Conservation (phyloP, 2,888 invertebrate species). For the Sesamia inferens region DNA sequence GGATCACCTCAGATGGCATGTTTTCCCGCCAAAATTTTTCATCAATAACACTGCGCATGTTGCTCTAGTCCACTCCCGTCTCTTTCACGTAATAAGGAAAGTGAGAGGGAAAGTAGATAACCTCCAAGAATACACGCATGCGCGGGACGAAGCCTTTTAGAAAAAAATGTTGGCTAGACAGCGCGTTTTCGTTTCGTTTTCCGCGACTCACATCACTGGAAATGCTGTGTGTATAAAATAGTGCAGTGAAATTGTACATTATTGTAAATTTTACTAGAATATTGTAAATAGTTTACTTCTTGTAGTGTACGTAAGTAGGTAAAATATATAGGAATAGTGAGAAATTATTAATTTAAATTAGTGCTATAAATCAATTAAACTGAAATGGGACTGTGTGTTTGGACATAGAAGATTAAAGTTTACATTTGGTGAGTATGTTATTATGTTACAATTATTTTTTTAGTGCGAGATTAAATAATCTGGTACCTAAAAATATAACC, state of each 20-base stretch:
- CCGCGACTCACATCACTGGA: conserved; percentile 59
- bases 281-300: conserved; percentile 54
- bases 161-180: conserved; percentile 61
- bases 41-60: conserved; percentile 89
- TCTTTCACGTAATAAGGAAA: conserved; percentile 66
- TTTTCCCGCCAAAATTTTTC: conserved; percentile 83
- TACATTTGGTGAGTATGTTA: conserved; percentile 47
- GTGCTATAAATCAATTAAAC: conserved; percentile 29
- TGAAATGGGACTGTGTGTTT: conserved; percentile 43
- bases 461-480: conserved; percentile 24
- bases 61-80: conserved; percentile 67
- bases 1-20: conserved; percentile 58
- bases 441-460: conserved; percentile 10
- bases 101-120: conserved; percentile 78
- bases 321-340: conserved; percentile 39
- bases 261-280: conserved; percentile 55
- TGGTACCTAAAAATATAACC: conserved; percentile 53
- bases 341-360: conserved; percentile 10
- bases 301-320: conserved; percentile 53
- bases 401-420: conserved; percentile 20
- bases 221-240: conserved; percentile 71
- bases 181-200: conserved; percentile 68
- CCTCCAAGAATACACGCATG: conserved; percentile 80
- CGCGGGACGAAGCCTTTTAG: conserved; percentile 70
- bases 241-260: conserved; percentile 62